phyloP scores from a whole-genome alignment of 1,140 invertebrate species.

The Periplaneta americana region DNA sequence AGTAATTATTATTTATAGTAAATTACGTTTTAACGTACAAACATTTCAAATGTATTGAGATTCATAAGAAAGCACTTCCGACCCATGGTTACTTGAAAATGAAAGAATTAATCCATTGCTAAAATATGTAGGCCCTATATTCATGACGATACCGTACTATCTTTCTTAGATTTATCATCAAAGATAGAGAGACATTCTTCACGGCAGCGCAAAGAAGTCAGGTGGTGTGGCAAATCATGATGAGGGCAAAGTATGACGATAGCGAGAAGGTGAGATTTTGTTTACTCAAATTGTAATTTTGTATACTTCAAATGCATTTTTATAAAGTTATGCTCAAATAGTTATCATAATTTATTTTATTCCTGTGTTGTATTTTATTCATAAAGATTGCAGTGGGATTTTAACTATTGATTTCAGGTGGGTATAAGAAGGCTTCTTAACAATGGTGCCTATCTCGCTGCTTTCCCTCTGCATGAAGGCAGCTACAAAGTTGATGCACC shows the following conservation, averaged over 20 bases:
- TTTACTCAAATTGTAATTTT: too few species aligned
- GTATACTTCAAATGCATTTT: too few species aligned
- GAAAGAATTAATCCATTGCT: too few species aligned
- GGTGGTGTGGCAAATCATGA: slow-evolving; percentile 92
- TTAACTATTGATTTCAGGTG: slow-evolving; percentile 30
- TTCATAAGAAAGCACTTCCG: too few species aligned
- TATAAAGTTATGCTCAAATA: neutral
- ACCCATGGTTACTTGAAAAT: too few species aligned
- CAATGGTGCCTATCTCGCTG: slow-evolving; percentile 78
- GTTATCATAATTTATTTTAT: neutral
- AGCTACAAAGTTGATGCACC: slow-evolving; percentile 61
- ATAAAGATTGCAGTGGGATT: slow-evolving; percentile 20
- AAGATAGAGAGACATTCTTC: slow-evolving; percentile 78
- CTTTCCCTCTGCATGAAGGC: slow-evolving; percentile 90
- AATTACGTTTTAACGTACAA: too few species aligned
- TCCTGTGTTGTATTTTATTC: too few species aligned
- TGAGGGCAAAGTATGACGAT: slow-evolving; percentile 70
- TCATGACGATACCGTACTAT: neutral
- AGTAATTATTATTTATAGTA: too few species aligned
- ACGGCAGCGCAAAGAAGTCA: slow-evolving; percentile 82
- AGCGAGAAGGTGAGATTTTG: slow-evolving; percentile 51
- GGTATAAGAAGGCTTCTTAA: slow-evolving; percentile 87
- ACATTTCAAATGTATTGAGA: too few species aligned
- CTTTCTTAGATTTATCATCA: slow-evolving; percentile 74
- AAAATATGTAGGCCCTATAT: too few species aligned